Percentiles rank a stretch among this genome's conserved stretches.
Conservation (phyloP, 2,888 invertebrate species). For the Brachypterus glaber region DNA sequence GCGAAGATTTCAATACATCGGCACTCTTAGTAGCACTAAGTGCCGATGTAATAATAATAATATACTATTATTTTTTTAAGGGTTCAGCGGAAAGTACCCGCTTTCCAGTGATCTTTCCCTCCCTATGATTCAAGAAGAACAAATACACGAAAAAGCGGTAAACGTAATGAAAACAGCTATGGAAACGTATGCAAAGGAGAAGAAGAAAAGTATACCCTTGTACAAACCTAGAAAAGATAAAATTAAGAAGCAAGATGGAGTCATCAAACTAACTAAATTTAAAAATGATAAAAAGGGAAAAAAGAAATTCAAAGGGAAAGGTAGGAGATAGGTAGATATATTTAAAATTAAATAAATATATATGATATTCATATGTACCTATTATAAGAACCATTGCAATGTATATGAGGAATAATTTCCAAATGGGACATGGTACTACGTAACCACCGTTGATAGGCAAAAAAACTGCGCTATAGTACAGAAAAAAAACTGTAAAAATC, state of each 20-base stretch:
- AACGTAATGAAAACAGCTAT: conserved; percentile 47
- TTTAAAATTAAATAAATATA: too few species aligned
- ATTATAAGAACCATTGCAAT: too few species aligned
- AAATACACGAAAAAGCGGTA: conserved; percentile 41
- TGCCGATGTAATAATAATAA: too few species aligned
- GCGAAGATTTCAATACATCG: too few species aligned
- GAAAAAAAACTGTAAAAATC: too few species aligned
- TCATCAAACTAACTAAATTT: conserved; percentile 13
- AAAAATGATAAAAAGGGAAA: conserved; percentile 9
- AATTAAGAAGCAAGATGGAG: conserved; percentile 7
- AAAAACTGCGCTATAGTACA: too few species aligned
- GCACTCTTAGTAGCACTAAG: too few species aligned
- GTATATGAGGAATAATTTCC: too few species aligned
- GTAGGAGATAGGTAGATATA: too few species aligned
- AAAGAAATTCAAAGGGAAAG: conserved; percentile 2
- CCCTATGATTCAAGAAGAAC: conserved; percentile 10
- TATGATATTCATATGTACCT: too few species aligned
- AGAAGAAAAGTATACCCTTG: conserved; percentile 26
- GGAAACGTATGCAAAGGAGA: conserved; percentile 25
- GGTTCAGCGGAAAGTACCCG: conserved; percentile 57
- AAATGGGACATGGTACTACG: too few species aligned
- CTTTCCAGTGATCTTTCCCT: conserved; percentile 26
- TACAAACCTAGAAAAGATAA: conserved; percentile 26
- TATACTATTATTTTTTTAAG: conserved; percentile 61
- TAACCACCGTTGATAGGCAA: too few species aligned